phyloP scores from a whole-genome alignment of 35 echinoderm and acorn worm genomes.

The Diadema setosum region DNA sequence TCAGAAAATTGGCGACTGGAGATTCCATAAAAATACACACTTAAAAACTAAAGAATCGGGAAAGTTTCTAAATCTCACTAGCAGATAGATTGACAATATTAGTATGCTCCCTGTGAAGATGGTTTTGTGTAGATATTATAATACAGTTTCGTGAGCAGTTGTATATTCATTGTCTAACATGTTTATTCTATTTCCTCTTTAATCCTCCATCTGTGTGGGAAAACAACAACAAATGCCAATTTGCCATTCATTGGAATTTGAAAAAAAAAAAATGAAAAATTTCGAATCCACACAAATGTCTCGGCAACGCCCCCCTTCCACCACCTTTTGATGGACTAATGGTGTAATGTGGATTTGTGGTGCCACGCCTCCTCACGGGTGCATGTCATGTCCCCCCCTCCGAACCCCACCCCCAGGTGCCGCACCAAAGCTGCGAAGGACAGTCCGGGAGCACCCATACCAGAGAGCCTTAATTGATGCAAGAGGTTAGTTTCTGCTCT shows the following conservation, averaged over 20 bases:
- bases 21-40: too few species aligned
- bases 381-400: neutral
- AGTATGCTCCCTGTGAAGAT: too few species aligned
- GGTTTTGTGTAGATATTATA: too few species aligned
- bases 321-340: neutral
- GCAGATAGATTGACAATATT: too few species aligned
- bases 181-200: slow-evolving; percentile 6
- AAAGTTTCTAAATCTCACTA: too few species aligned
- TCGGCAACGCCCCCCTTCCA: neutral
- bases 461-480: slow-evolving; percentile 91
- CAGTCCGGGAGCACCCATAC: slow-evolving; percentile 94
- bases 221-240: neutral
- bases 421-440: slow-evolving; percentile 68
- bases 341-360: neutral
- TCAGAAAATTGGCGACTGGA: too few species aligned
- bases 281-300: neutral
- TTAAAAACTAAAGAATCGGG: too few species aligned
- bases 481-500: slow-evolving; percentile 51
- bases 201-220: neutral
- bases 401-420: slow-evolving; percentile 35
- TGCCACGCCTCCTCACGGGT: neutral
- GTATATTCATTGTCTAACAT: neutral
- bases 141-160: too few species aligned
- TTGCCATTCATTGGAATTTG: neutral
- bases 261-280: neutral